Evolutionary conservation across 1,140 invertebrate genomes (phyloP).

Genomic region (Forficula auricularia): DNA sequence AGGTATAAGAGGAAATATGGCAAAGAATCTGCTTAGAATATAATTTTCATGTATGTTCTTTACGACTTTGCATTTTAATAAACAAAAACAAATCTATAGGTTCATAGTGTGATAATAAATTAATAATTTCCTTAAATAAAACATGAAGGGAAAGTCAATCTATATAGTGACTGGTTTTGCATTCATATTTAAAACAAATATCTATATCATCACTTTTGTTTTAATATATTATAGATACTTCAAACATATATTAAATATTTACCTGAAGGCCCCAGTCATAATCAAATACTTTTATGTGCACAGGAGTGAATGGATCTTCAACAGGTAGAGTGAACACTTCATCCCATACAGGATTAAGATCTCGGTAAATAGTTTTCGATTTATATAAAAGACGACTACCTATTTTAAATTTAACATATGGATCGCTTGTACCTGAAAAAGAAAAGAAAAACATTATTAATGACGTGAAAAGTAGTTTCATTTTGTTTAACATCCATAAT

Average conservation of each 20-base stretch:
- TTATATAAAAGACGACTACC: conserved; percentile 80
- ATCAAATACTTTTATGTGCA: conserved; percentile 92
- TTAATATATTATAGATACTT: no score
- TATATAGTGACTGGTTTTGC: no score
- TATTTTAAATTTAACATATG: conserved; percentile 94
- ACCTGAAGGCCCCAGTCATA: conserved; percentile 81
- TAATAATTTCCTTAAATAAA: no score
- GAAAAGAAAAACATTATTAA: conserved; percentile 19
- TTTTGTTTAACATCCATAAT: not conserved
- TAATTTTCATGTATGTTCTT: no score
- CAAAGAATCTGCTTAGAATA: no score
- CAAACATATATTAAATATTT: conserved; percentile 1
- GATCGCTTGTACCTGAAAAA: conserved; percentile 80
- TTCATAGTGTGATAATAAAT: no score
- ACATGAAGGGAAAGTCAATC: no score
- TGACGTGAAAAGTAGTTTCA: conserved; percentile 9
- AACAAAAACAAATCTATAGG: no score
- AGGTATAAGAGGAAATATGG: no score
- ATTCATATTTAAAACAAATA: no score
- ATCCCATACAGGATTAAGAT: conserved; percentile 87
- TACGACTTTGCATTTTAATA: no score
- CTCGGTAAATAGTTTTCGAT: conserved; percentile 75
- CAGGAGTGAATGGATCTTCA: conserved; percentile 77
- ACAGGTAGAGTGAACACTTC: conserved; percentile 88
- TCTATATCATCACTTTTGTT: no score